Evolutionary conservation across 2,888 invertebrate genomes (phyloP).

Genomic region (Coelinius sp.): DNA sequence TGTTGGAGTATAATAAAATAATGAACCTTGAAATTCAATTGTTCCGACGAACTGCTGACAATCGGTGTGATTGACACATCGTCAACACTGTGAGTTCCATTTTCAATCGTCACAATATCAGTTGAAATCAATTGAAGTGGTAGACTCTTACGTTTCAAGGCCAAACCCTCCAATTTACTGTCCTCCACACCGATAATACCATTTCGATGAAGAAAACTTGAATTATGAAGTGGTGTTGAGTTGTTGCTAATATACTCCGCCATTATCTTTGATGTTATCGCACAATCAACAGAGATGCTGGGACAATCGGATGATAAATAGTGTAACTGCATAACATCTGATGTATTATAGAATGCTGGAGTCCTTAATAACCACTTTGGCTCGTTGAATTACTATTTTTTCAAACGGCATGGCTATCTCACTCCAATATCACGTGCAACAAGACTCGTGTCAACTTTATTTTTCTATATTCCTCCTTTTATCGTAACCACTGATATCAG

Average conservation of each 20-base stretch:
- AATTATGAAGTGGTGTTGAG: conserved; percentile 30
- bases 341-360: not conserved
- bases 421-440: not conserved
- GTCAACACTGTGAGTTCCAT: not conserved
- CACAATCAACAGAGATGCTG: not conserved
- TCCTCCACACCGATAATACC: conserved; percentile 25
- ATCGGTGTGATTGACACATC: conserved; percentile 34
- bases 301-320: not conserved
- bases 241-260: conserved; percentile 1
- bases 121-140: conserved; percentile 61
- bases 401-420: not conserved
- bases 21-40: conserved; percentile 54
- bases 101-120: conserved; percentile 44
- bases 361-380: not conserved
- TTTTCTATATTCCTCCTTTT: no score
- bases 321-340: conserved; percentile 35
- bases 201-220: conserved; percentile 41
- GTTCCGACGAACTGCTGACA: conserved; percentile 43
- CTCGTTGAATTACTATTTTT: not conserved
- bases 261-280: conserved; percentile 27
- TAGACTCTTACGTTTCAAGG: conserved; percentile 59
- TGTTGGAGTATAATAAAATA: not conserved
- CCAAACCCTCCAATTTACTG: conserved; percentile 63
- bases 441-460: no score
- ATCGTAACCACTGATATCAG: not conserved